A percentile compares a stretch with the other conserved stretches of the same genome.
These are phyloP conservation scores for Mimachlamys varia DNA, from an alignment of 2,888 invertebrate species.

Conservation along the genomic window DNA sequence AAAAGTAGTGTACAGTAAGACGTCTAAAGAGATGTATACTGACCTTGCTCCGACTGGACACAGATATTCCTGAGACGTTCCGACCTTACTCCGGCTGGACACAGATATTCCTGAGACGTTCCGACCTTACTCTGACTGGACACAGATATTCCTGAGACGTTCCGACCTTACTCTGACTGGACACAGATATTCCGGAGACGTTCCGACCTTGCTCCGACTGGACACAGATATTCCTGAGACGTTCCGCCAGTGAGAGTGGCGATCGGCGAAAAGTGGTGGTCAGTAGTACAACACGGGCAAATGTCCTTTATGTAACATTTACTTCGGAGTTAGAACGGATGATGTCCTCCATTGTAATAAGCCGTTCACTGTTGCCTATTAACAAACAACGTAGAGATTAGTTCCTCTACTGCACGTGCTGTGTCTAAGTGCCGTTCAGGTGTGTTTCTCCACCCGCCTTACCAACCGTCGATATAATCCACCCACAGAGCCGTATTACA, in stretches of 20 bases:
- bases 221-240: not conserved
- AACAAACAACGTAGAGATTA: not conserved
- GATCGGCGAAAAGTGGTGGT: not conserved
- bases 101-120: not conserved
- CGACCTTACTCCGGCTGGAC: too few species aligned
- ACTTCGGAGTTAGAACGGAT: not conserved
- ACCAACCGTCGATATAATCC: not conserved
- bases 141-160: not conserved
- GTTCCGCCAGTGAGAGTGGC: too few species aligned
- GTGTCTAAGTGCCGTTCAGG: not conserved
- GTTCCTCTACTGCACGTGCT: not conserved
- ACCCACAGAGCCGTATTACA: not conserved
- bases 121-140: too few species aligned
- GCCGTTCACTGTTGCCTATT: not conserved
- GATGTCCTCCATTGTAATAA: not conserved
- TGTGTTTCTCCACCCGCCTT: slow-evolving; percentile 1
- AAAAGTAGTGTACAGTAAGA: too few species aligned
- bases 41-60: not conserved
- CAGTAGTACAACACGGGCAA: not conserved
- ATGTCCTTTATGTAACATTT: not conserved
- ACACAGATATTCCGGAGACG: too few species aligned
- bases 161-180: too few species aligned
- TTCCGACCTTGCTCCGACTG: not conserved
- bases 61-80: not conserved
- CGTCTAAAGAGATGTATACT: too few species aligned